phyloP scores from a whole-genome alignment of 2,797 vertebrate species.

The Micromesistius poutassou region DNA sequence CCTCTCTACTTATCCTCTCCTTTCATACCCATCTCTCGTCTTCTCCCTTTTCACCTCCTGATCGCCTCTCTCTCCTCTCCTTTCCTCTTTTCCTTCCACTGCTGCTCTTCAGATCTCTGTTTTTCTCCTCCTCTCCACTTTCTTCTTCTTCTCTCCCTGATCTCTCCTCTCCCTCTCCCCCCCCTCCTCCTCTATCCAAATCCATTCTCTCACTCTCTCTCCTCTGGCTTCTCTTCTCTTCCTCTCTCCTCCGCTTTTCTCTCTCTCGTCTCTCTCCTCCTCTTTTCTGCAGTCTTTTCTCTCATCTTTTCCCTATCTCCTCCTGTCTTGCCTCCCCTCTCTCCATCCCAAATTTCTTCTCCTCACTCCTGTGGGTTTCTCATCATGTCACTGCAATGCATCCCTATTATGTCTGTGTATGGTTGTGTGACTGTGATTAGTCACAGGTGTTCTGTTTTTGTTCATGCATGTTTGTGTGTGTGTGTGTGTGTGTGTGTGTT shows the following conservation, averaged over 20 bases:
- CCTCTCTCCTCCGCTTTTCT: not conserved
- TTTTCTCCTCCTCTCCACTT: slow-evolving; percentile 22
- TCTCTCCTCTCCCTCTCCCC: not conserved
- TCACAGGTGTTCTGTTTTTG: not conserved
- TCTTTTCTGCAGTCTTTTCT: not conserved
- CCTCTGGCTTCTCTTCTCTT: not conserved
- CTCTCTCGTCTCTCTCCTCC: not conserved
- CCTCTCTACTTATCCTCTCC: slow-evolving; percentile 10
- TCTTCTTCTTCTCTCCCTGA: not conserved
- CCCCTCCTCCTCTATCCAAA: not conserved
- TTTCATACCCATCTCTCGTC: not conserved
- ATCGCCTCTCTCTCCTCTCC: not conserved
- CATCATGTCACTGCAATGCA: slow-evolving; percentile 53
- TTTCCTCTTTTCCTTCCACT: not conserved
- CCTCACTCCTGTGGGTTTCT: not conserved
- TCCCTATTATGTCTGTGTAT: slow-evolving; percentile 15
- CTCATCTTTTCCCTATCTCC: slow-evolving; percentile 16
- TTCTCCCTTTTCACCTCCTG: not conserved
- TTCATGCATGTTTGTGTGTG: slow-evolving; percentile 17
- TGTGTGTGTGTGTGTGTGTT: slow-evolving; percentile 8
- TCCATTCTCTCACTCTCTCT: not conserved
- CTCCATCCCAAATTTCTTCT: not conserved
- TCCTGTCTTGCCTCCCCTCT: not conserved
- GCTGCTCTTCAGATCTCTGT: too few relatives aligned
- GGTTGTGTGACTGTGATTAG: slow-evolving; percentile 4